Evolutionary conservation across 1,140 invertebrate species (phyloP), one percentile per base, ranked within the genome.

Genomic region (Drosophila littoralis): DNA sequence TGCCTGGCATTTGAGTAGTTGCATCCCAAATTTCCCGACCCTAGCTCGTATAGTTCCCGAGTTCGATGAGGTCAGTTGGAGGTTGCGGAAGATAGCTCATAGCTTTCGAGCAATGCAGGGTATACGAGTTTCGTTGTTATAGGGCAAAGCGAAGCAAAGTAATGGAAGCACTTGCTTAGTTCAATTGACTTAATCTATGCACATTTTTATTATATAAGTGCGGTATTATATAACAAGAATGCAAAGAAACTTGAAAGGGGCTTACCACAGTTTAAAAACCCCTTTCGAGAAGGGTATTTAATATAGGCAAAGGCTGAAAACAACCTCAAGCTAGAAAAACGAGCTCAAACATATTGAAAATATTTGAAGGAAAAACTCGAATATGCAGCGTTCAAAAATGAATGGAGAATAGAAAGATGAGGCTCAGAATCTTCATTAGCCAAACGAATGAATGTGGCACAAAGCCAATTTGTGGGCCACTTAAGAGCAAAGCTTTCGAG

Each of bases 381-480:
- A 15, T 35, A 36, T 33, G 33, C 32, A 33, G 32, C 7, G 13
- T 36, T 52, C 7, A 52, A 33, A 52, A 35, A 48, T 36, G 43
- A 45, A 59, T 60, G 6, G 15, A 61, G 38, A 36, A 48, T 54
- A 5, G 15, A 52, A 52, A 15, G 28, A 33, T 45, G 32, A 32
- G 22, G 38, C 28, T 52, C 13, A 36, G 33, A 52, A 35, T 36
- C 33, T 50, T 50, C 28, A 4, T 15, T 28, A 57, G 13, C 32
- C 15, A 45, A 43, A 17, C 43, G 64, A 60, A 75, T 68, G 64
- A 60, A 75, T 68, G 59, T 75, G 55, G 55, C 50, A 63, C 75
- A 70, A 66, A 61, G 59, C 32, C 50, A 69, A 77, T 72, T 63
- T 50, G 48, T 48, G 61, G 60, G 40, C 40, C 50, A 68, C 40